Evolutionary conservation across 2,113 vertebrate species (phyloP), one percentile per base, ranked within the genome.

Genomic region (Rostratula benghalensis): DNA sequence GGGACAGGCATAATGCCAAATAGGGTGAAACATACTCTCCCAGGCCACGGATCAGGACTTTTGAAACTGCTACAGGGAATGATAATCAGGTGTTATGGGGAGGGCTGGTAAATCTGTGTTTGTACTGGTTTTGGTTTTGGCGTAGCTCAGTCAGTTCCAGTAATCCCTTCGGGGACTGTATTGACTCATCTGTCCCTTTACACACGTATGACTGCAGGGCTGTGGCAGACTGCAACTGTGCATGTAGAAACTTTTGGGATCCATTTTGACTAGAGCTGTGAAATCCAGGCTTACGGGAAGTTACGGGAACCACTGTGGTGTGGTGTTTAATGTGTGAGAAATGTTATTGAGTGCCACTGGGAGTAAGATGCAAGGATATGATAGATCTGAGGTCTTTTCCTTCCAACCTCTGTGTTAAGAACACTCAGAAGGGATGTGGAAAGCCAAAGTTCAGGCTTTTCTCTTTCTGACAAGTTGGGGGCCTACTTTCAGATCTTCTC

Each of bases 81-180:
- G 43, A 23, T 14, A 22, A 1, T 27, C 16, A 30, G 43, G 4
- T 43, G 12, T 27, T 35, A n/a, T 8, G 28, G 19, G 33, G 30
- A 25, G 51, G 8, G 35, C 21, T 93, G n/a, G 31, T 54, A 56
- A 81, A 59, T 9, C 21, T 74, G 21, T 45, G 17, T 22, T n/a
- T 45, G 28, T 23, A 21, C 21, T 9, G 0, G 0, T 5, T 41
- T 8, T 4, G n/a, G n/a, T 79, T 79, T 31, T 86, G 48, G 7
- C 11, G 8, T 11, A 57, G 31, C 7, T 87, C 7, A 11, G 17
- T 25, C n/a, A 21, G 13, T 75, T 64, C 45, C 35, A 37, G 53
- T 30, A 68, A 59, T 22, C 37, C 33, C 35, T 71, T 59, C 53
- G 81, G 25, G 70, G 28, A 4, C 3, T 51, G 9, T 11, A 13